Base-by-base conservation (phyloP, 2,113 vertebrate species). In the Oncorhynchus gorbuscha region DNA sequence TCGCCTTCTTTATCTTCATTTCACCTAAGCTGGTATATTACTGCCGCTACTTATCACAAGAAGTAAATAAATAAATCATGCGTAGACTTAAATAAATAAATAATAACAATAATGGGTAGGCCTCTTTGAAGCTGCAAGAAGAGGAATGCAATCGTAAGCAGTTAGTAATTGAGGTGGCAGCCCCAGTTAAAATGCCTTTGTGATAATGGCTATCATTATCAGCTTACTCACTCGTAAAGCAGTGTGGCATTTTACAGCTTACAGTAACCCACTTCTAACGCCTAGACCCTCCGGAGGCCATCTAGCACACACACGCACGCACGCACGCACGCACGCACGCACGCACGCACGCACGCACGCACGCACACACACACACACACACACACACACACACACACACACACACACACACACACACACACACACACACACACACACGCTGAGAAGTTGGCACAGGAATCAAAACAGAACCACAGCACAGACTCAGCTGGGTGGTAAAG, bases 191-290 rank as follows among this genome's bases (percentile, higher is more conserved):
- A 88, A 87, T 86, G 85, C 85, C 85, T 92, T 84, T 88, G 83
- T 83, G 87, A 92, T 91, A 81, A 90, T 89, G 90, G 78, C 81
- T 76, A 88, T 86, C 87, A 91, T 93, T 92, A 92, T 91, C 87
- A 89, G 81, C 81, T 76, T 86, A 90, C 86, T 85, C 84, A 80
- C 83, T 89, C 89, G 81, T 88, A 86, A 89, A 86, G 88, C 65
- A 84, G 90, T 89, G 88, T 88, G 86, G 84, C 85, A 86, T 92
- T 91, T 92, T 88, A 87, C 84, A 90, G 87, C 86, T 91, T 87
- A 90, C 83, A 85, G 88, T 80, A 84, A 88, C 79, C 83, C 89
- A 91, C 89, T 91, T 90, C 89, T 92, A 89, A 92, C 81, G 73
- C 69, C n/a, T 79, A 77, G 76, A 71, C 83, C 45, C 76, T 45